phyloP scores from a whole-genome alignment of 2,797 vertebrate species.

The Falco rusticolus region DNA sequence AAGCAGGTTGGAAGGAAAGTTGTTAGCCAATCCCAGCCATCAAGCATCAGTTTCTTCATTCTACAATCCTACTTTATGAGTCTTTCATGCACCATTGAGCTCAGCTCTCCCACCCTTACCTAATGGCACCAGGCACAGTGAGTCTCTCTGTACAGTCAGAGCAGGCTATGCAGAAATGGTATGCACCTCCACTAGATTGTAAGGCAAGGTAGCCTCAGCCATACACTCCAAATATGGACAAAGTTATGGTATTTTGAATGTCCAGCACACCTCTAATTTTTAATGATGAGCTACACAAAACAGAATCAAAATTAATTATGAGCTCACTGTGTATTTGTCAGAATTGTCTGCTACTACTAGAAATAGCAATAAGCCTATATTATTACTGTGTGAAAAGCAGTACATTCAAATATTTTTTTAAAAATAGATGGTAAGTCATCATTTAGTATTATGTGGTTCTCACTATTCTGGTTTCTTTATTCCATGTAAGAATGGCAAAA shows the following conservation, averaged over 20 bases:
- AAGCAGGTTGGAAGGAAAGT: neutral
- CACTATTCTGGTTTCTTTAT: neutral
- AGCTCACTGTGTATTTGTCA: neutral
- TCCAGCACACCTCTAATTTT: neutral
- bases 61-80: neutral
- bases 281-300: neutral
- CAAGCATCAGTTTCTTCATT: neutral
- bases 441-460: neutral
- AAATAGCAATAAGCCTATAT: neutral
- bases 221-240: neutral
- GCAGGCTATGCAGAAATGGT: neutral
- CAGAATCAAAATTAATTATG: neutral
- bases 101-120: neutral
- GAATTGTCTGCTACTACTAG: neutral
- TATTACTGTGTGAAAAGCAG: neutral
- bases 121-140: neutral
- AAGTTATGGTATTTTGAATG: neutral
- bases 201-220: neutral
- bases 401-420: neutral
- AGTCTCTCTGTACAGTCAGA: neutral
- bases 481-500: neutral
- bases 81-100: neutral
- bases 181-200: neutral
- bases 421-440: neutral
- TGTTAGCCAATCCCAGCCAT: neutral